Percentiles rank a stretch among this genome's conserved stretches.
Conservation (phyloP, 2,797 vertebrate genomes). For the Anabacerthia variegaticeps region DNA sequence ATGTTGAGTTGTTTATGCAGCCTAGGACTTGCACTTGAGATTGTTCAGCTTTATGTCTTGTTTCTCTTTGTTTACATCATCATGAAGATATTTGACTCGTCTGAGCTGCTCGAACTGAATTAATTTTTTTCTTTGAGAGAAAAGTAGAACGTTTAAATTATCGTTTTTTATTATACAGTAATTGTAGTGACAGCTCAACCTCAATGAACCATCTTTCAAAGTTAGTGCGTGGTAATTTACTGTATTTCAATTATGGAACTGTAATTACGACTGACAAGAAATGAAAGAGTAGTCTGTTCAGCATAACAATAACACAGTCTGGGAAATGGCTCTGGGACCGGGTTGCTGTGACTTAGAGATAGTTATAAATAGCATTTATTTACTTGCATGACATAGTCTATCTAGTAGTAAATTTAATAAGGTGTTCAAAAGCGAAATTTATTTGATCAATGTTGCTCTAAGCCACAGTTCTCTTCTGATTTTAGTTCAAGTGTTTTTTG, state of each 20-base stretch:
- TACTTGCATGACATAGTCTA: slow-evolving; percentile 5
- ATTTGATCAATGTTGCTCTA: neutral
- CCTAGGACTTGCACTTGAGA: neutral
- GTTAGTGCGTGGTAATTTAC: slow-evolving; percentile 57
- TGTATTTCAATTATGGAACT: slow-evolving; percentile 68
- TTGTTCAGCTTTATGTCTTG: neutral
- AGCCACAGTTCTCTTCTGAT: neutral
- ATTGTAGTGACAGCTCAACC: slow-evolving; percentile 48
- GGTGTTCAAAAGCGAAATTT: neutral
- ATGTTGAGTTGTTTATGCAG: neutral
- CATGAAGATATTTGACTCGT: slow-evolving; percentile 15
- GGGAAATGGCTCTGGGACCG: slow-evolving; percentile 61
- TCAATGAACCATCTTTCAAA: slow-evolving; percentile 6
- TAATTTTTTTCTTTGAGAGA: neutral
- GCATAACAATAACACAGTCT: slow-evolving; percentile 81
- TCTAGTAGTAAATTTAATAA: slow-evolving; percentile 38
- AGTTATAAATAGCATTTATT: slow-evolving; percentile 49
- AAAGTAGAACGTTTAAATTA: slow-evolving; percentile 50
- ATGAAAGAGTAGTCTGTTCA: slow-evolving; percentile 89
- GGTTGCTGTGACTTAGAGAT: slow-evolving; percentile 16
- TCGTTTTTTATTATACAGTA: slow-evolving; percentile 35
- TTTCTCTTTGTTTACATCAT: slow-evolving; percentile 24
- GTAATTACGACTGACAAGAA: slow-evolving; percentile 81
- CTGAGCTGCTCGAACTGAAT: slow-evolving; percentile 7
- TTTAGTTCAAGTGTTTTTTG: neutral